These are phyloP conservation scores for Pandion haliaetus DNA, from an alignment of 2,113 vertebrate genomes.

Conservation along the genomic window DNA sequence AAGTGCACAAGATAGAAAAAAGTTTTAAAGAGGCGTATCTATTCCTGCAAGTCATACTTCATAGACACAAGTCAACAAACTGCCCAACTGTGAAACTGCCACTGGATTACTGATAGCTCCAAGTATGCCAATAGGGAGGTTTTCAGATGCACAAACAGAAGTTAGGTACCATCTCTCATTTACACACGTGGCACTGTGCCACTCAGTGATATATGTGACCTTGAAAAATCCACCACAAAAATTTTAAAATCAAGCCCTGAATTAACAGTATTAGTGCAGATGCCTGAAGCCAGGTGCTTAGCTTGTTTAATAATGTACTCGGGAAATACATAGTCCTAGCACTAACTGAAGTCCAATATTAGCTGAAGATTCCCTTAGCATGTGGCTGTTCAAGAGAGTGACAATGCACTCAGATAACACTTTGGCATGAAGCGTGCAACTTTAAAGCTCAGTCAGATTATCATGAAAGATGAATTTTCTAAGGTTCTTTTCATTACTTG, in stretches of 20 bases:
- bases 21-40: neutral
- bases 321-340: neutral
- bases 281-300: neutral
- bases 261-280: fast-evolving
- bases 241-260: neutral
- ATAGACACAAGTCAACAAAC: neutral
- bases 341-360: neutral
- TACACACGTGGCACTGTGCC: fast-evolving
- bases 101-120: neutral
- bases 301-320: neutral
- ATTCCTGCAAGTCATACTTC: neutral
- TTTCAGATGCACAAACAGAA: neutral
- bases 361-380: neutral
- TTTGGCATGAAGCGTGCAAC: fast-evolving
- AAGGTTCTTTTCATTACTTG: constrained; percentile 40
- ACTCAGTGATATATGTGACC: neutral
- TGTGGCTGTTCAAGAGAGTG: neutral
- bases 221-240: neutral
- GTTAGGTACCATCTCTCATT: neutral
- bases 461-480: constrained; percentile 4
- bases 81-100: neutral
- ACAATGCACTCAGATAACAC: neutral
- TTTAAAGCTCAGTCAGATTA: constrained; percentile 26
- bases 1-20: neutral
- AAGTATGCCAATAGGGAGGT: neutral